Base-by-base conservation (phyloP, 2,888 invertebrate species). In the Hylaea fasciaria region DNA sequence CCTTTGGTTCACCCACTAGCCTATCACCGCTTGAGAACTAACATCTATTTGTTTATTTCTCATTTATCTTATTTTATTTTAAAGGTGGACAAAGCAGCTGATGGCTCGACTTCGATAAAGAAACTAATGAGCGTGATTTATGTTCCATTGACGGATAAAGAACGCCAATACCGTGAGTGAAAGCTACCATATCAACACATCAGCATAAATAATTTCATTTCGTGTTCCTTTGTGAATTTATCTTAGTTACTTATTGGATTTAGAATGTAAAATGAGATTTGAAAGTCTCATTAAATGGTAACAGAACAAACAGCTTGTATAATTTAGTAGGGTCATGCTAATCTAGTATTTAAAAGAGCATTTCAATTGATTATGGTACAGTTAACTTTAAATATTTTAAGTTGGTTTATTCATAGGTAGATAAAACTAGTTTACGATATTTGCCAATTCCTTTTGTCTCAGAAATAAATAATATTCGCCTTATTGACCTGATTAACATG, bases 71-170 rank as follows among this genome's bases (percentile, higher is more conserved):
- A 22, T 22, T 32, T 46, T 40, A 45, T 48, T 13, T 53, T 44
- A 5, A 93, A 98, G 94, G 95, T 99, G 58, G 99, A 99, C 86
- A 99, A 99, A 87, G 93, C 94, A 37, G 82, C 88, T 1, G 96
- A 97, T 81, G 99, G 99, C 8, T 93, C 94, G 35, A 94, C 98
- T 4, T 93, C 93, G 17, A 93, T 95, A 63, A 96, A 95, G 71
- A 94, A 95, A 43, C 92, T 99, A 10, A 98, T 99, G 97, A 97
- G 97, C 43, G 99, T 99, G 11, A 96, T 98, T 72, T 99, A 98
- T 83, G 99, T 99, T 37, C 99, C 99, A 0, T 93, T 99, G 46
- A 99, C 99, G 0, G 98, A 98, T 68, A 93, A 91, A 74, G 81
- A 83, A 48, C 87, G 81, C 61, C 93, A 93, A 80, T 87, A 85